Conservation (phyloP, 2,888 invertebrate species). For the Augiades crinisus region DNA sequence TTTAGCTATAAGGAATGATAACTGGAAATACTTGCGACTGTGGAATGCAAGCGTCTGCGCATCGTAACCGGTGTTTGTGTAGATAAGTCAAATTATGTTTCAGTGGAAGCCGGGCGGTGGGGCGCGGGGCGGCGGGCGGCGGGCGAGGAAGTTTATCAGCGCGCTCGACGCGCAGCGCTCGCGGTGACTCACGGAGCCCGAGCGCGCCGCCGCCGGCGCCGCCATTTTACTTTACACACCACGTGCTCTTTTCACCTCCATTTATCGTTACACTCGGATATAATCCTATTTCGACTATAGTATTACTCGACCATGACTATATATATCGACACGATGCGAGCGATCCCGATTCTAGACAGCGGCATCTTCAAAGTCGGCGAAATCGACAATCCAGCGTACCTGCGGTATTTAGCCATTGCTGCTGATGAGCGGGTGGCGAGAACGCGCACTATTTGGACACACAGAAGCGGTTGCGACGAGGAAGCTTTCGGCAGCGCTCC, state of each 20-base stretch:
- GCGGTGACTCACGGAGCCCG: slow-evolving; percentile 39
- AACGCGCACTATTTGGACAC: neutral
- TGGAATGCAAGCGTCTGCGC: neutral
- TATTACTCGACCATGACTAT: too few relatives aligned
- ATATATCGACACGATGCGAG: too few relatives aligned
- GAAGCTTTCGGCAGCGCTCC: slow-evolving; percentile 4
- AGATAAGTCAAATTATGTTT: slow-evolving; percentile 22
- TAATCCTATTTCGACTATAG: too few relatives aligned
- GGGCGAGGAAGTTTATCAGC: slow-evolving; percentile 37
- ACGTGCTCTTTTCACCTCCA: slow-evolving; percentile 55
- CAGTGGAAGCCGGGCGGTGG: neutral
- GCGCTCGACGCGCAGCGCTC: slow-evolving; percentile 33
- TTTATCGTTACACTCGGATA: neutral
- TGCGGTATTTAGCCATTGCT: slow-evolving; percentile 69
- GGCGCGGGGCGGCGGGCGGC: neutral
- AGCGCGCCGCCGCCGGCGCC: slow-evolving; percentile 46
- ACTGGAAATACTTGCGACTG: too few relatives aligned
- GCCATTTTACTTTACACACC: slow-evolving; percentile 74
- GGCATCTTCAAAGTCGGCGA: slow-evolving; percentile 28
- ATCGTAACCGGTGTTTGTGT: neutral
- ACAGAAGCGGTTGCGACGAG: slow-evolving; percentile 2
- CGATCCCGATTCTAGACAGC: too few relatives aligned
- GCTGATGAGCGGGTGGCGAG: slow-evolving; percentile 41
- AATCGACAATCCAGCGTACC: slow-evolving; percentile 43
- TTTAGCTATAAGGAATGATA: too few relatives aligned